A percentile compares a stretch with the other conserved stretches of the same genome.
phyloP scores from a whole-genome alignment of 2,113 vertebrate species.

The Hypocryptadius cinnamomeus region DNA sequence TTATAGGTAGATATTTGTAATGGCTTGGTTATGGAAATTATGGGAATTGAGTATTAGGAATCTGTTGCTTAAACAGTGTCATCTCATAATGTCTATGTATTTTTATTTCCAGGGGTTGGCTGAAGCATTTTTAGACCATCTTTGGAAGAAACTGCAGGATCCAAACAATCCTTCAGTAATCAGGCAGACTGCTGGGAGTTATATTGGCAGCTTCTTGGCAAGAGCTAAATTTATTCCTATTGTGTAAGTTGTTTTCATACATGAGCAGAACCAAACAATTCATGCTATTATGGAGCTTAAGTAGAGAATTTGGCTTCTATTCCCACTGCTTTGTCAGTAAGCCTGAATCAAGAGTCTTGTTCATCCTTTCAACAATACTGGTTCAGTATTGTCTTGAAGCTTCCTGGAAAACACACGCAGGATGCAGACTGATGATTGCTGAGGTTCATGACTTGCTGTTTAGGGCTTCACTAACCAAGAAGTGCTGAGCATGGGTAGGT shows the following conservation, averaged over 20 bases:
- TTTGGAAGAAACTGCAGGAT: slow-evolving; percentile 89
- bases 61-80: neutral
- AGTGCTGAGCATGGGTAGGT: neutral
- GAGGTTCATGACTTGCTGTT: neutral
- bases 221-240: slow-evolving; percentile 90
- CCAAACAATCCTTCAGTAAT: slow-evolving; percentile 85
- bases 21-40: neutral
- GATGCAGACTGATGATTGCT: neutral
- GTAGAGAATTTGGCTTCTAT: neutral
- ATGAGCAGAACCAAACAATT: neutral
- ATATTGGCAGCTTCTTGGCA: slow-evolving; percentile 92
- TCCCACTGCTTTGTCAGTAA: neutral
- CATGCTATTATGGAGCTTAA: neutral
- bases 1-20: neutral
- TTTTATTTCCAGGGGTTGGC: slow-evolving; percentile 77
- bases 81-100: neutral
- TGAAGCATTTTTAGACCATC: slow-evolving; percentile 93
- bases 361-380: neutral
- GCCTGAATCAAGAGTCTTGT: neutral
- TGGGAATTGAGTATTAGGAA: neutral
- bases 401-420: neutral
- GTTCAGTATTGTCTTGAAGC: neutral
- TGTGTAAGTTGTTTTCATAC: slow-evolving; percentile 75
- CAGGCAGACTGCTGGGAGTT: slow-evolving; percentile 86
- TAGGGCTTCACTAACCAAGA: neutral